These are phyloP conservation scores for Trichomycterus rosablanca DNA, from an alignment of 2,113 vertebrate species.

Conservation along the genomic window DNA sequence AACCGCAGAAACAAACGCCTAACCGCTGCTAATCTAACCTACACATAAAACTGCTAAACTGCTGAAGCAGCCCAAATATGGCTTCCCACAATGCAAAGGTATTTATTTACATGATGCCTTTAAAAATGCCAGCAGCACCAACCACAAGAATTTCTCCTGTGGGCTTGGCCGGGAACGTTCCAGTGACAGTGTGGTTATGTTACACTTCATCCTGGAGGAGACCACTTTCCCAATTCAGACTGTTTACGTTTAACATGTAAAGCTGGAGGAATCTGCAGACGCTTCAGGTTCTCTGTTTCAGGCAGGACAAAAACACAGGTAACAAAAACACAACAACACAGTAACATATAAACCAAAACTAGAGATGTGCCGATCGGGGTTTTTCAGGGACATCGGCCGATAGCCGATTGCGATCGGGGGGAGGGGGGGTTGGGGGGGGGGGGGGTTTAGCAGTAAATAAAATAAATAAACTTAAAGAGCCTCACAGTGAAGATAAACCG, in stretches of 20 bases:
- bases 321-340: no score
- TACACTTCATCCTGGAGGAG: slow-evolving; percentile 36
- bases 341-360: neutral
- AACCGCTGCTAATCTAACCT: neutral
- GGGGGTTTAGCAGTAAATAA: no score
- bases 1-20: slow-evolving; percentile 15
- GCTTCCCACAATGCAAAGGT: neutral
- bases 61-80: no score
- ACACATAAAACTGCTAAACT: neutral
- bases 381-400: no score
- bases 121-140: slow-evolving; percentile 26
- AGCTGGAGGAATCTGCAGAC: neutral
- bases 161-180: slow-evolving; percentile 5
- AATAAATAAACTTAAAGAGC: no score
- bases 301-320: slow-evolving; percentile 6
- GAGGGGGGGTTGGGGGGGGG: no score
- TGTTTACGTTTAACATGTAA: neutral
- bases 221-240: neutral
- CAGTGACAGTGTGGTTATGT: slow-evolving; percentile 39
- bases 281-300: neutral
- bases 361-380: no score
- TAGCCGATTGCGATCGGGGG: no score
- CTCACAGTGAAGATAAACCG: no score
- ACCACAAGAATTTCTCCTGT: slow-evolving; percentile 2
- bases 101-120: slow-evolving; percentile 20